Conservation (phyloP, 2,113 vertebrate genomes). For the Oryctolagus cuniculus region mOryCun1.1 NC_091432.1:140986501-140987000, state of each 20-base stretch:
- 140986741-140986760: slow-evolving; percentile 60
- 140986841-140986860: neutral
- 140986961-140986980: neutral
- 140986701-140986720: slow-evolving; percentile 71
- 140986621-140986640: slow-evolving; percentile 55
- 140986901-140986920: neutral
- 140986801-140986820: neutral
- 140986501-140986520: slow-evolving; percentile 5
- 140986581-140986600: neutral
- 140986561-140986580: neutral
- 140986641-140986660: slow-evolving; percentile 53
- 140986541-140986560: neutral
- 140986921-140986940: neutral
- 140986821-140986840: neutral
- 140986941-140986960: neutral
- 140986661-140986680: slow-evolving; percentile 56
- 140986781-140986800: neutral
- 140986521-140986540: neutral
- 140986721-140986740: slow-evolving; percentile 62
- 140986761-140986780: neutral
- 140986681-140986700: slow-evolving; percentile 51
- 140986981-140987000: neutral
- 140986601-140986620: slow-evolving; percentile 7
- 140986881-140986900: neutral
- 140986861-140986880: neutral